Evolutionary conservation across 1,140 invertebrate genomes (phyloP), one percentile per base, ranked within the genome.

Genomic region (Leptoteleia sp.): DNA sequence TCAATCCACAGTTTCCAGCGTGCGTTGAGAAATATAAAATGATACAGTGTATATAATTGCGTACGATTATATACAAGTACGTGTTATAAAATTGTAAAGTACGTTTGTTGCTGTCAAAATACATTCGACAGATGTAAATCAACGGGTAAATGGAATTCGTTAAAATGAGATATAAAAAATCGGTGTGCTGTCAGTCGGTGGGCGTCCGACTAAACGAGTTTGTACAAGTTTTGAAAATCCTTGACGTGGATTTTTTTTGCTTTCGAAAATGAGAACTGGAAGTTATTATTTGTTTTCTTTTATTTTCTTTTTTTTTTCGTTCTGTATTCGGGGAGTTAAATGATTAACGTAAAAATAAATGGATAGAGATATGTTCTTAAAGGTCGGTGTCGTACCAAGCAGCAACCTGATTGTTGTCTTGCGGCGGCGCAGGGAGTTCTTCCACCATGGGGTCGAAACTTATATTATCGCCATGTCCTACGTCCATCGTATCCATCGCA

Each of bases 361-460:
- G 27, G 48, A 62, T 27, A 50, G 22, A 76, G 64, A 82, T 81
- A 73, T 78, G 76, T 45, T 27, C 82, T 91, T 94, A 98, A 82
- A 98, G 93, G 89, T 98, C 97, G 73, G 97, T 98, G 89, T 98
- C 97, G 90, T 97, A 98, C 97, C 97, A 98, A 81, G 96, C 95
- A 76, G 96, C 95, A 52, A 96, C 93, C 84, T 97, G 95, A 85
- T 94, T 95, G 89, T 96, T 96, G 86, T 96, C 96, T 81, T 94
- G 94, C 45, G 96, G 95, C 37, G 96, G 96, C 78, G 95, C 94
- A 47, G 95, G 94, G 86, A 96, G 93, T 82, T 94, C 93, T 83
- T 96, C 71, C 52, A 76, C 93, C 75, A 97, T 91, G 81, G 92
- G 93, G 83, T 96, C 94, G 85, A 96, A 96, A 84, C 94, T 95